Evolutionary conservation across 1,140 invertebrate species (phyloP), one percentile per base, ranked within the genome.

Genomic region (Formica exsecta): DNA sequence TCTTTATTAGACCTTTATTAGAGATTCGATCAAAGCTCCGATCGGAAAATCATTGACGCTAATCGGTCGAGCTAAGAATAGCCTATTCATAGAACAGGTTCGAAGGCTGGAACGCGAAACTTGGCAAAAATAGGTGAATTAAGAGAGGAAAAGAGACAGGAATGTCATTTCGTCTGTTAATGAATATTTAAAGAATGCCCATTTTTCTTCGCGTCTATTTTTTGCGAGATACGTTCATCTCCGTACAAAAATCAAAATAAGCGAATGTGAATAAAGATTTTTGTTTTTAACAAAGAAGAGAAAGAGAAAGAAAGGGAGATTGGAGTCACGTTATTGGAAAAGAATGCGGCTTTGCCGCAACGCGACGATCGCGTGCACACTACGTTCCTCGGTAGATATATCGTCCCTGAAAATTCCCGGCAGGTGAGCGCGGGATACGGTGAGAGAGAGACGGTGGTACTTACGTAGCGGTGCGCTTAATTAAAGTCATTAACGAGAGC

Each of bases 401-500:
- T 19, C n/a, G 22, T 83, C 36, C 29, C 38, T 57, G 41, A 57
- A 22, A n/a, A 75, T 75, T 22, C 29, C 29, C 22, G 32, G 41
- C 29, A 61, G 32, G 79, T 29, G n/a, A 5, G 3, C 22, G 7
- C 44, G 38, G 36, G 11, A n/a, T 59, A 81, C 36, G 25, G 25
- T 44, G 68, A 1, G 25, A n/a, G 36, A 66, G 22, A 61, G 79
- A 73, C 57, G 68, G 57, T 38, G 68, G 57, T 36, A 19, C 29
- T 83, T 61, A 74, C 68, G 11, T 83, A 83, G 80, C 80, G 68
- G 68, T 62, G 68, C 71, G 54, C 44, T 74, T 74, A 74, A 83
- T 83, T 83, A 83, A 74, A 73, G 80, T 48, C 80, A 74, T 83
- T 83, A 83, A 83, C 73, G 70, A 64, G 74, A 38, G 32, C 68